These are phyloP conservation scores for Neoniphon sammara DNA, from an alignment of 2,797 vertebrate genomes.

Conservation along the genomic window DNA sequence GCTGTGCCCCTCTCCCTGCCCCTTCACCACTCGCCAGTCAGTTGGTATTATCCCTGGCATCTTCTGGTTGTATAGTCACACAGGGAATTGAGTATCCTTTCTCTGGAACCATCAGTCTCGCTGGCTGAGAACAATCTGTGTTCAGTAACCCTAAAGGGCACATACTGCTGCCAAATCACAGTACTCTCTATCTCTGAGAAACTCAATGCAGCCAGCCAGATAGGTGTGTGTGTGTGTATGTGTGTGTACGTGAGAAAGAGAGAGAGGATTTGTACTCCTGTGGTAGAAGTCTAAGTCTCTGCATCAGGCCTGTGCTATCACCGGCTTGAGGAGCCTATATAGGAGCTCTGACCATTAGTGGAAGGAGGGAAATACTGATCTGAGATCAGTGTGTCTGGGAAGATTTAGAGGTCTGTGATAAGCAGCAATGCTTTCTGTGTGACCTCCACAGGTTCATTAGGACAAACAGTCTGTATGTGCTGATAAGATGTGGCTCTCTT, in stretches of 20 bases:
- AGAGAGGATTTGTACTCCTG: too few species aligned
- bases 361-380: slow-evolving; percentile 2
- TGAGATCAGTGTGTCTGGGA: slow-evolving; percentile 15
- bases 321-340: not conserved
- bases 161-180: slow-evolving; percentile 46
- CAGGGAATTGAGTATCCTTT: slow-evolving; percentile 45
- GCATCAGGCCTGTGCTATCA: not conserved
- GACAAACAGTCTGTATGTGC: slow-evolving; percentile 20
- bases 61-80: slow-evolving; percentile 40
- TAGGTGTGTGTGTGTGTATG: slow-evolving; percentile 12
- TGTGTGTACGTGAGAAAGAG: not conserved
- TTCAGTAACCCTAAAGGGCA: slow-evolving; percentile 62
- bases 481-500: slow-evolving; percentile 22
- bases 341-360: not conserved
- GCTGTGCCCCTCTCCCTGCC: slow-evolving; percentile 12
- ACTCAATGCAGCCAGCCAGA: slow-evolving; percentile 12
- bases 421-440: slow-evolving; percentile 6
- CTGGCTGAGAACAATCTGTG: slow-evolving; percentile 56
- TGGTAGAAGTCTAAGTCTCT: not conserved
- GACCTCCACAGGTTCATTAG: slow-evolving; percentile 20
- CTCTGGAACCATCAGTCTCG: slow-evolving; percentile 51
- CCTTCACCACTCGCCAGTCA: slow-evolving; percentile 52
- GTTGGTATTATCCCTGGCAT: slow-evolving; percentile 60
- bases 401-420: not conserved
- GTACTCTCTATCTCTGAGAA: slow-evolving; percentile 33